Percentiles rank a stretch among this genome's conserved stretches.
Conservation (phyloP, 2,113 vertebrate species). For the Dromaius novaehollandiae region DNA sequence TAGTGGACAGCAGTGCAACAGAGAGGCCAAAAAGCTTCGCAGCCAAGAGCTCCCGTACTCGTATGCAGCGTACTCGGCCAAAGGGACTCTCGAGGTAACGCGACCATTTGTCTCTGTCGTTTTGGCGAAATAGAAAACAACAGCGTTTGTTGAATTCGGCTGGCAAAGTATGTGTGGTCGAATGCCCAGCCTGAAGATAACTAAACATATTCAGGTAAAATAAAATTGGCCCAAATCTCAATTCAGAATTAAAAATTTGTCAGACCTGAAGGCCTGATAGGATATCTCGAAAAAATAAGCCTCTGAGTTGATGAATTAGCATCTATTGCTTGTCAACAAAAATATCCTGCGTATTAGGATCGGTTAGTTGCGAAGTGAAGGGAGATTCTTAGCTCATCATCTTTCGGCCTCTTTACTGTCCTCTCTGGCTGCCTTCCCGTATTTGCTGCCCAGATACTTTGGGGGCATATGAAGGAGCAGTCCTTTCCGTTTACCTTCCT, state of each 20-base stretch:
- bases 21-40: conserved; percentile 49
- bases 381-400: conserved; percentile 19
- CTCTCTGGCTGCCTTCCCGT: background rate
- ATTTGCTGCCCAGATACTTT: background rate
- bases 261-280: background rate
- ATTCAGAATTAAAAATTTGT: background rate
- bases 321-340: background rate
- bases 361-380: conserved; percentile 19
- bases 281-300: background rate
- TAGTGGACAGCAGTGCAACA: conserved; percentile 80
- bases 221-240: background rate
- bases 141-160: conserved; percentile 43
- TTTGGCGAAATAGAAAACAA: conserved; percentile 57
- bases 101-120: conserved; percentile 74
- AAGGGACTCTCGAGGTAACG: conserved; percentile 89
- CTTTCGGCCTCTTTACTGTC: background rate
- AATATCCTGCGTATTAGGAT: background rate
- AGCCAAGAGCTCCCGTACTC: conserved; percentile 77
- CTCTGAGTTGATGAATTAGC: background rate
- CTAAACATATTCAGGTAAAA: background rate
- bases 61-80: conserved; percentile 91
- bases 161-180: background rate
- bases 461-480: background rate
- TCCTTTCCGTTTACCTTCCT: background rate
- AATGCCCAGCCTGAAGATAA: background rate